phyloP scores from a whole-genome alignment of 2,888 invertebrate genomes.

The Diogma glabrata region DNA sequence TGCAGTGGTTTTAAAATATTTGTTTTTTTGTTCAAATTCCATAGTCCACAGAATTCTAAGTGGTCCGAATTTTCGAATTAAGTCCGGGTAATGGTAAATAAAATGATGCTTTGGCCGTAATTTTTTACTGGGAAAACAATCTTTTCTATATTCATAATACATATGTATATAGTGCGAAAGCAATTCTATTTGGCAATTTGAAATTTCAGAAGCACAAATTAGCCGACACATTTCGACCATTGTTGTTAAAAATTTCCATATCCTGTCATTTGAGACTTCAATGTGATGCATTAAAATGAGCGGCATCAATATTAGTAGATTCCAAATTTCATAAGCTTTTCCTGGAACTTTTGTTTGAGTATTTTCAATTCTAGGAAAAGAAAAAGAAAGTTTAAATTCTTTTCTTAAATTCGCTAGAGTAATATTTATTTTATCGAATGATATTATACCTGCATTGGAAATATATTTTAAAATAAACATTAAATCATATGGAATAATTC shows the following conservation, averaged over 20 bases:
- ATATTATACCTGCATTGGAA: not conserved
- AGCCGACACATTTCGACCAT: conserved; percentile 5
- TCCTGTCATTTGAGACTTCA: not conserved
- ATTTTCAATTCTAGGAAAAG: not conserved
- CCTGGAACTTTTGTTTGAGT: conserved; percentile 6
- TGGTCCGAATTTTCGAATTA: not conserved
- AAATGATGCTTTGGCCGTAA: not conserved
- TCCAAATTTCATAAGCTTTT: conserved; percentile 7
- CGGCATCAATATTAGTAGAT: not conserved
- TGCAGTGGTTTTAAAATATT: not conserved
- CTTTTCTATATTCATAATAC: not conserved
- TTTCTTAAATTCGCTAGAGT: not conserved
- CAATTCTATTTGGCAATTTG: not conserved
- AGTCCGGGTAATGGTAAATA: not conserved
- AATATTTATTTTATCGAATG: not conserved
- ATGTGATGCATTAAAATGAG: not conserved
- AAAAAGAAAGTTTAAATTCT: not conserved
- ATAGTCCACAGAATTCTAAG: not conserved
- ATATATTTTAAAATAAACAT: not conserved
- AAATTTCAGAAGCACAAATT: conserved; percentile 1
- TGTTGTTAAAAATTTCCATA: not conserved
- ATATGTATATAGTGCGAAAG: not conserved
- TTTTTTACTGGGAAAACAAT: not conserved
- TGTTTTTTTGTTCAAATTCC: not conserved
- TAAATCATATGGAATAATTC: not conserved